Conservation (phyloP, 1,140 invertebrate species). For the Leptonema lineaticorne region DNA sequence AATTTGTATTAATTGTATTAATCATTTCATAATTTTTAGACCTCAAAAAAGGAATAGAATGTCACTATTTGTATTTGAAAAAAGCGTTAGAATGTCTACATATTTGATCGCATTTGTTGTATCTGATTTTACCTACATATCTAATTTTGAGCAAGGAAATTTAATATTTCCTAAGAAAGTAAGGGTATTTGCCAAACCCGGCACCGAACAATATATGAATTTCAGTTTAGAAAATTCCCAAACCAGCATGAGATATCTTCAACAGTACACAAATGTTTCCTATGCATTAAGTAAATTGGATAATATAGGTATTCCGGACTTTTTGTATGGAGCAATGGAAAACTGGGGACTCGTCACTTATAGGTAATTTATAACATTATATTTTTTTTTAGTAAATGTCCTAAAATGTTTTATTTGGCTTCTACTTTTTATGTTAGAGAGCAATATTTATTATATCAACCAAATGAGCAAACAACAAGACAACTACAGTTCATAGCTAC, state of each 20-base stretch:
- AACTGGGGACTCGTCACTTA: slow-evolving; percentile 82
- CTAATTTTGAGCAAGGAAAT: slow-evolving; percentile 34
- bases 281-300: slow-evolving; percentile 61
- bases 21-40: slow-evolving; percentile 1
- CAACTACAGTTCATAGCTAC: slow-evolving; percentile 53
- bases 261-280: slow-evolving; percentile 54
- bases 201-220: slow-evolving; percentile 44
- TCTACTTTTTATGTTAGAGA: slow-evolving; percentile 46
- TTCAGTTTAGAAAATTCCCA: slow-evolving; percentile 50
- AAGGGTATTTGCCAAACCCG: slow-evolving; percentile 34
- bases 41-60: background rate
- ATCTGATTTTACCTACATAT: slow-evolving; percentile 62
- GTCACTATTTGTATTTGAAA: slow-evolving; percentile 42
- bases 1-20: too few relatives aligned
- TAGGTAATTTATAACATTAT: slow-evolving; percentile 61
- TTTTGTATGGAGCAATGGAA: slow-evolving; percentile 79
- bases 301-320: slow-evolving; percentile 75
- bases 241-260: slow-evolving; percentile 51
- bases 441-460: slow-evolving; percentile 47
- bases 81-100: slow-evolving; percentile 73
- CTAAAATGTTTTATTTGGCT: too few relatives aligned
- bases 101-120: slow-evolving; percentile 76
- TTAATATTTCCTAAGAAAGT: slow-evolving; percentile 47
- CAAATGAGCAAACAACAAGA: slow-evolving; percentile 49
- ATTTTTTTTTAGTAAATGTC: background rate